Evolutionary conservation across 2,888 invertebrate genomes (phyloP), one percentile per base, ranked within the genome.

Genomic region (Allophyes oxyacanthae): DNA sequence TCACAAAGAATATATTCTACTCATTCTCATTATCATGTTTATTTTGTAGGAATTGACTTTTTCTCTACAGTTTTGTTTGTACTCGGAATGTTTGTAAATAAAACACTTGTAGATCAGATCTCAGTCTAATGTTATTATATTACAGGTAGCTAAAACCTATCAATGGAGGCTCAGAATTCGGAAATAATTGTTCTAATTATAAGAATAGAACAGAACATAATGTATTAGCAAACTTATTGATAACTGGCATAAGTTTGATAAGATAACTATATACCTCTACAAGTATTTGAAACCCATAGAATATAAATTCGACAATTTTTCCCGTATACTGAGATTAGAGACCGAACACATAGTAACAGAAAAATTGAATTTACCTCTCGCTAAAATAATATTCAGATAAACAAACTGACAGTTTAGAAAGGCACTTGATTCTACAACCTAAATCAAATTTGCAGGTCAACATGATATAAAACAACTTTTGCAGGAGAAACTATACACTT

Each of bases 341-440:
- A 15, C 32, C 26, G 13, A 43, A 38, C 10, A 14, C 11, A 15
- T 40, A 11, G 20, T 25, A 49, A 9, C 32, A 49, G 13, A 32
- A 13, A 25, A 40, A 20, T 50, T 34, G 9, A 64, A 71, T 51
- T 40, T 44, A 62, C 49, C 56, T 53, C 8, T n/a, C 28, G 30
- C 6, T 62, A 33, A 52, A 61, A 62, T 59, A 75, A 63, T 57
- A 77, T 30, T 63, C 11, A 40, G 57, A 72, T 75, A 80, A 82
- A 82, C 78, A 84, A 84, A 83, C 79, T 82, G 82, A 79, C 85
- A 78, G 71, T 85, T 89, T 90, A 90, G 90, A 91, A 90, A 91
- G 91, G 89, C 79, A 84, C 76, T 71, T 59, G 57, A 57, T 69
- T 67, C 63, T 72, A 64, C 63, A 74, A 74, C 64, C 64, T 74